phyloP scores from a whole-genome alignment of 1,140 invertebrate genomes.

The Orchesella cincta region DNA sequence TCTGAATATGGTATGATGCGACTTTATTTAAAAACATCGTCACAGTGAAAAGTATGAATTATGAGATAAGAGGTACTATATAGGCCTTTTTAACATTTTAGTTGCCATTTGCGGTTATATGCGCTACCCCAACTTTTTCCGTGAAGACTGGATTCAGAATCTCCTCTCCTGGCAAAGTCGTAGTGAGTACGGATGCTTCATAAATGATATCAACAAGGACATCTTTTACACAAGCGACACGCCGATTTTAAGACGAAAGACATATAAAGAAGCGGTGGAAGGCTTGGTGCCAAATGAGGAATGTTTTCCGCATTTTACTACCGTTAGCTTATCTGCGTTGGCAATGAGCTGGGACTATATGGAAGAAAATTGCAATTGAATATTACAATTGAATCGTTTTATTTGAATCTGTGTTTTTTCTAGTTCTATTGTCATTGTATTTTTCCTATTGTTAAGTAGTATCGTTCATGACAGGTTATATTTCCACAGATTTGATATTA shows the following conservation, averaged over 20 bases:
- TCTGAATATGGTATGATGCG: not conserved
- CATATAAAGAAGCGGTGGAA: not conserved
- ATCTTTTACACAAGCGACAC: not conserved
- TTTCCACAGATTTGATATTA: too few relatives aligned
- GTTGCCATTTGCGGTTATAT: not conserved
- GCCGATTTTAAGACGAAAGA: not conserved
- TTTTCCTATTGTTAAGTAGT: too few relatives aligned
- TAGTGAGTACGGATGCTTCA: conserved; percentile 16
- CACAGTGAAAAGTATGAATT: not conserved
- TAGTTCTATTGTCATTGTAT: too few relatives aligned
- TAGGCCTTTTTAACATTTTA: too few relatives aligned
- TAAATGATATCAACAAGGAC: not conserved
- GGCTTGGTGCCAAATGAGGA: not conserved
- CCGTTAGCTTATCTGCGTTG: not conserved
- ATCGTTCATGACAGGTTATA: too few relatives aligned
- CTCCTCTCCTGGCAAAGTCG: conserved; percentile 22
- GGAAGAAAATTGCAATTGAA: conserved; percentile 9
- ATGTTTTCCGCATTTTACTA: conserved; percentile 9
- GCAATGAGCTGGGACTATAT: not conserved
- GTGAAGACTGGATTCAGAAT: not conserved
- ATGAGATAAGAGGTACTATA: too few relatives aligned
- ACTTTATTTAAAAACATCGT: too few relatives aligned
- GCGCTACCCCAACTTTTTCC: conserved; percentile 14
- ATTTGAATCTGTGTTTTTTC: too few relatives aligned
- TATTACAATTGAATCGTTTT: too few relatives aligned